phyloP scores from a whole-genome alignment of 2,797 vertebrate species.

The Pseudocheirus occidentalis region DNA sequence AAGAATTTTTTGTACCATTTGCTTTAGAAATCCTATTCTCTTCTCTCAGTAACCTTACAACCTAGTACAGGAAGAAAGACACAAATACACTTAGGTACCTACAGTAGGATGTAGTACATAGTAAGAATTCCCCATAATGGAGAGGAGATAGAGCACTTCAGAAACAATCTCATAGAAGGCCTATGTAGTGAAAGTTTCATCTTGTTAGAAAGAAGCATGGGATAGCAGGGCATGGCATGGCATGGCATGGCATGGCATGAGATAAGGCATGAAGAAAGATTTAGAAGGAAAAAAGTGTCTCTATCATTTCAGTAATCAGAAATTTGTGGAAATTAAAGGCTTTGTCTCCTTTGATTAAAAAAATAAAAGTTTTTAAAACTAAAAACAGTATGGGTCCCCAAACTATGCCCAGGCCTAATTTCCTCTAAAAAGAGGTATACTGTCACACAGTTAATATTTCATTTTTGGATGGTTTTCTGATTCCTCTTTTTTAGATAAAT shows the following conservation, averaged over 20 bases:
- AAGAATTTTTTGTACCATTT: background rate
- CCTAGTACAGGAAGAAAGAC: background rate
- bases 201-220: background rate
- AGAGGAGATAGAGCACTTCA: background rate
- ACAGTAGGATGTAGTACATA: background rate
- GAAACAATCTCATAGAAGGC: fast-evolving
- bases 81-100: background rate
- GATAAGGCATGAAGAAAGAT: too few relatives aligned
- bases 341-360: background rate
- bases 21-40: too few relatives aligned
- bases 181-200: background rate
- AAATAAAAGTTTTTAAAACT: too few relatives aligned
- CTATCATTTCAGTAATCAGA: background rate
- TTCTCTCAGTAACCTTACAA: background rate
- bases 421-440: background rate
- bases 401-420: background rate
- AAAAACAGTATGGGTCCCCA: background rate
- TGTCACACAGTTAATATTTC: background rate
- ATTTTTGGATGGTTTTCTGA: background rate
- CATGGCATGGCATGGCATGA: background rate
- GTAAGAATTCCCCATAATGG: too few relatives aligned
- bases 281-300: background rate
- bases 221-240: too few relatives aligned
- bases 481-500: background rate
- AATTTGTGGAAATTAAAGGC: background rate